Percentiles rank a stretch among this genome's conserved stretches.
phyloP scores from a whole-genome alignment of 2,888 invertebrate genomes.

The Sinodicranocentrus sp. region DNA sequence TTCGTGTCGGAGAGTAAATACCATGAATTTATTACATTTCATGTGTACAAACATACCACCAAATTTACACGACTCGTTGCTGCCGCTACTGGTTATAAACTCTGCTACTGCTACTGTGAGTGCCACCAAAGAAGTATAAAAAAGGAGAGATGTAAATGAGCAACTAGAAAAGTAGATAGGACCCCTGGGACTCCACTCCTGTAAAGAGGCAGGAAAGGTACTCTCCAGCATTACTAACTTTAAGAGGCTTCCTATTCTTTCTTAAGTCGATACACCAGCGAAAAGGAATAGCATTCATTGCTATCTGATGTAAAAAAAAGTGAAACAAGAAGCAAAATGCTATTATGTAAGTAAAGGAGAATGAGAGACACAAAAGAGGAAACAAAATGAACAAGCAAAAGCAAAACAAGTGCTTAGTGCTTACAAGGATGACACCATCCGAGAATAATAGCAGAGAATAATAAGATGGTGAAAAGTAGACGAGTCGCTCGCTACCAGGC shows the following conservation, averaged over 20 bases:
- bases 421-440: background rate
- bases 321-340: slow-evolving; percentile 25
- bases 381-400: slow-evolving; percentile 39
- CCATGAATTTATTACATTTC: slow-evolving; percentile 1
- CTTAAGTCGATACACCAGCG: background rate
- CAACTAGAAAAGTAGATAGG: slow-evolving; percentile 25
- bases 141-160: slow-evolving; percentile 37
- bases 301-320: background rate
- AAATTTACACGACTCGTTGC: too few relatives aligned
- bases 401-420: slow-evolving; percentile 25
- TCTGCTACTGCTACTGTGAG: background rate
- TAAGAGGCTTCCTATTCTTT: too few relatives aligned
- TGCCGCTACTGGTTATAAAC: too few relatives aligned
- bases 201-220: background rate
- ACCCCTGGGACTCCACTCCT: slow-evolving; percentile 40
- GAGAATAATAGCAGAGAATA: slow-evolving; percentile 5
- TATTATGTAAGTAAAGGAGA: background rate
- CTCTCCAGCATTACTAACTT: background rate
- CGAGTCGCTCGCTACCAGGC: background rate
- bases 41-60: background rate
- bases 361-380: background rate
- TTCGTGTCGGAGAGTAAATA: background rate
- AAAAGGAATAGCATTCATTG: slow-evolving; percentile 7
- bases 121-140: background rate
- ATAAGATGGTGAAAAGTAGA: slow-evolving; percentile 17